phyloP scores from a whole-genome alignment of 2,888 invertebrate genomes.

The Hyalella azteca region DNA sequence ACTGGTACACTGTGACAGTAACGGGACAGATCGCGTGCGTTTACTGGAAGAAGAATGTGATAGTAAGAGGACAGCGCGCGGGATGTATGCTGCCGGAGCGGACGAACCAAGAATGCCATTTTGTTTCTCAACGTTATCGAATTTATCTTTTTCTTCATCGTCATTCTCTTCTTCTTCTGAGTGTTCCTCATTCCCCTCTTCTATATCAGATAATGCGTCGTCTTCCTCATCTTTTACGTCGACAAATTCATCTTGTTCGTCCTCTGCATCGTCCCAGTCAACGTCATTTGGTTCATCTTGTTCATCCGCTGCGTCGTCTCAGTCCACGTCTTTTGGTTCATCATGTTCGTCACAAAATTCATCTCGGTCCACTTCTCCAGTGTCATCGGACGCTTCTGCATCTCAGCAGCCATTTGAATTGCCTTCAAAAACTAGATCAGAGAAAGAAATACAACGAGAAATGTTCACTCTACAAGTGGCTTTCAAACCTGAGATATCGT shows the following conservation, averaged over 20 bases:
- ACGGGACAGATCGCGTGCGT: no score
- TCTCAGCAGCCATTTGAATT: no score
- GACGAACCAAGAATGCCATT: no score
- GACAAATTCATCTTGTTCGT: not conserved
- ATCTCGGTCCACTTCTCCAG: constrained; percentile 8
- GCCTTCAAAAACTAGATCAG: no score
- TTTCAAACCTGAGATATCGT: not conserved
- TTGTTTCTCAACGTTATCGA: no score
- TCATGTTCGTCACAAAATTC: constrained; percentile 33
- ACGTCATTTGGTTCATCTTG: constrained; percentile 9
- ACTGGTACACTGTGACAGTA: no score
- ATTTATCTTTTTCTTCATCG: not conserved
- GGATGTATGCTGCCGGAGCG: no score
- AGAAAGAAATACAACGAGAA: no score
- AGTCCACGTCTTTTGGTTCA: not conserved
- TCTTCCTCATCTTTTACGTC: constrained; percentile 5
- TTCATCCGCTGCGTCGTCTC: constrained; percentile 22
- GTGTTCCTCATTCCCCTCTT: not conserved
- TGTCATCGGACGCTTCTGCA: constrained; percentile 1
- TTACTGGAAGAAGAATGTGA: no score
- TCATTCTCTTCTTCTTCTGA: not conserved
- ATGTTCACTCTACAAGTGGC: no score
- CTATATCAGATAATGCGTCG: not conserved
- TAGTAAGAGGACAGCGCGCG: no score
- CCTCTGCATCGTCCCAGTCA: not conserved